These are phyloP conservation scores for Diarsia rubi DNA, from an alignment of 2,888 invertebrate species.

Conservation along the genomic window DNA sequence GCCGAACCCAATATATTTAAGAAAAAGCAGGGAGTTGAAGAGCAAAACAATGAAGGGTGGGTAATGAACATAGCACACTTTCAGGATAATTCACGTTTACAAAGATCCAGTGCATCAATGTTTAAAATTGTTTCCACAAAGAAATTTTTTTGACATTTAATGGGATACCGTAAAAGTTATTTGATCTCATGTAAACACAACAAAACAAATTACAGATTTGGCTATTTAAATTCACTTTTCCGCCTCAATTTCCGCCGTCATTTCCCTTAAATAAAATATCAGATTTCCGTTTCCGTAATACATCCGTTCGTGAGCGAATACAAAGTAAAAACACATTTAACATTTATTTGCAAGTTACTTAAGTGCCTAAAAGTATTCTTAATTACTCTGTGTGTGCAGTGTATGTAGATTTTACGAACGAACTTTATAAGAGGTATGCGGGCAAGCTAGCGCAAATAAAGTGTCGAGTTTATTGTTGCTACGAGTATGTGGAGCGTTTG, in stretches of 20 bases:
- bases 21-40: neutral
- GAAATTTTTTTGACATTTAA: neutral
- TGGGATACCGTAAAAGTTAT: neutral
- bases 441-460: conserved; percentile 62
- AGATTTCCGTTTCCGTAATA: conserved; percentile 49
- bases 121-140: neutral
- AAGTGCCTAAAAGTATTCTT: conserved; percentile 55
- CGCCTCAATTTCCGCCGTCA: conserved; percentile 47
- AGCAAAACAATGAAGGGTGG: neutral
- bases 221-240: conserved; percentile 41
- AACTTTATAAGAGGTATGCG: conserved; percentile 64
- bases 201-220: conserved; percentile 37
- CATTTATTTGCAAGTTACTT: conserved; percentile 51
- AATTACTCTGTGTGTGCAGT: conserved; percentile 56
- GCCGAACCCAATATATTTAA: too few species aligned
- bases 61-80: neutral
- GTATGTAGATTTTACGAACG: conserved; percentile 49
- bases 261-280: conserved; percentile 61
- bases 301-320: conserved; percentile 40
- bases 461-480: conserved; percentile 64
- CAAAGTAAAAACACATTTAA: conserved; percentile 49
- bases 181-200: neutral
- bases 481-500: conserved; percentile 39
- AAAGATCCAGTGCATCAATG: neutral
- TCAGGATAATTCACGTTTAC: neutral